phyloP scores from a whole-genome alignment of 2,888 invertebrate species.

The Sarcophaga caerulescens region DNA sequence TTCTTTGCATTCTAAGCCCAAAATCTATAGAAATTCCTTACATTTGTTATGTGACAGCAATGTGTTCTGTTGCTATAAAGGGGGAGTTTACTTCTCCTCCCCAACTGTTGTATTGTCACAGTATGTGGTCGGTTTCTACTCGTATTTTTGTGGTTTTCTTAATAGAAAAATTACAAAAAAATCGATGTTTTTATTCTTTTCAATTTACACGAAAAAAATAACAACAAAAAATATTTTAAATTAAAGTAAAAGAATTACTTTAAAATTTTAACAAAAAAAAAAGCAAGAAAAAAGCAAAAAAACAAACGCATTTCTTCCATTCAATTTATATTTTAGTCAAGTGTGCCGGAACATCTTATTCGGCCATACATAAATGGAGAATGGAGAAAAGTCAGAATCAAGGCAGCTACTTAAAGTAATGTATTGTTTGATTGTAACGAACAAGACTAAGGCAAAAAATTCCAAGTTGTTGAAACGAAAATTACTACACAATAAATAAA shows the following conservation, averaged over 20 bases:
- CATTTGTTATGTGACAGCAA: not conserved
- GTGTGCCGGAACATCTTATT: slow-evolving; percentile 32
- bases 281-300: no score
- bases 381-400: slow-evolving; percentile 19
- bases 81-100: not conserved
- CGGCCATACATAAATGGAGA: not conserved
- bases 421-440: not conserved
- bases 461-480: no score
- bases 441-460: no score
- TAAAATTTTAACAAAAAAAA: not conserved
- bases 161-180: not conserved
- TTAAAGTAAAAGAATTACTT: slow-evolving; percentile 42
- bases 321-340: slow-evolving; percentile 61
- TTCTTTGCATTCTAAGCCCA: slow-evolving; percentile 25
- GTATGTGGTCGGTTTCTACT: slow-evolving; percentile 49
- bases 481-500: no score
- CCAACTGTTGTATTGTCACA: slow-evolving; percentile 23
- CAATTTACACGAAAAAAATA: slow-evolving; percentile 26
- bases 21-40: not conserved
- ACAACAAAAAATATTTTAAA: slow-evolving; percentile 6
- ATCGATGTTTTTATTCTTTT: slow-evolving; percentile 45
- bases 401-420: slow-evolving; percentile 30
- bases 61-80: not conserved
- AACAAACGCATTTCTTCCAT: slow-evolving; percentile 45
- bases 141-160: slow-evolving; percentile 45